Conservation (phyloP, 2,888 invertebrate species). For the Platynereis dumerilii region DNA sequence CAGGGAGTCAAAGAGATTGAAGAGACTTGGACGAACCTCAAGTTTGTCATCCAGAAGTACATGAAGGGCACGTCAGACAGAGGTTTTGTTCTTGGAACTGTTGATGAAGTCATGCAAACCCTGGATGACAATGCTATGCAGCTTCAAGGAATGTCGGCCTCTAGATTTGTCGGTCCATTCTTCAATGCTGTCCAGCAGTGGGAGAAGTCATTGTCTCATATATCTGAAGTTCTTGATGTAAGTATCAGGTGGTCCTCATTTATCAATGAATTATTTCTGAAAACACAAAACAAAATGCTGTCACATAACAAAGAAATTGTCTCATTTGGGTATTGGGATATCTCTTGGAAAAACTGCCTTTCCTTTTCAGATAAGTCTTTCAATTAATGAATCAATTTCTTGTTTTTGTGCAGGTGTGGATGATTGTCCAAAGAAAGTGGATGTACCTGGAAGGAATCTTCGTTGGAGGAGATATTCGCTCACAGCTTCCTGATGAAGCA, state of each 20-base stretch:
- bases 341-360: too few relatives aligned
- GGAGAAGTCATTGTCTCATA: conserved; percentile 80
- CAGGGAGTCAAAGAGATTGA: conserved; percentile 80
- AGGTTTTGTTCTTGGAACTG: conserved; percentile 80
- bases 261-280: too few relatives aligned
- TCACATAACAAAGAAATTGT: too few relatives aligned
- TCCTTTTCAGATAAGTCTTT: too few relatives aligned
- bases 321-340: too few relatives aligned
- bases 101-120: conserved; percentile 81
- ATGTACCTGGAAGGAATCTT: conserved; percentile 91
- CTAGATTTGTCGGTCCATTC: conserved; percentile 86
- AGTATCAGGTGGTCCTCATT: conserved; percentile 42
- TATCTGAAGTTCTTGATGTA: conserved; percentile 84
- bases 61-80: conserved; percentile 75
- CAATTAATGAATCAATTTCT: too few relatives aligned
- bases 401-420: conserved; percentile 70
- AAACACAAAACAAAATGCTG: too few relatives aligned
- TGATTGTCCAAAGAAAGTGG: conserved; percentile 87
- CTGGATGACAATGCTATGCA: conserved; percentile 90
- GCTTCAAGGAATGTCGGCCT: conserved; percentile 82
- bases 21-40: conserved; percentile 68
- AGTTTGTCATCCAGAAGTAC: conserved; percentile 64
- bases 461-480: conserved; percentile 85
- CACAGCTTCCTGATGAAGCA: conserved; percentile 87
- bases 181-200: conserved; percentile 81